Conservation (phyloP, 2,888 invertebrate genomes). For the Meteorus colon region DNA sequence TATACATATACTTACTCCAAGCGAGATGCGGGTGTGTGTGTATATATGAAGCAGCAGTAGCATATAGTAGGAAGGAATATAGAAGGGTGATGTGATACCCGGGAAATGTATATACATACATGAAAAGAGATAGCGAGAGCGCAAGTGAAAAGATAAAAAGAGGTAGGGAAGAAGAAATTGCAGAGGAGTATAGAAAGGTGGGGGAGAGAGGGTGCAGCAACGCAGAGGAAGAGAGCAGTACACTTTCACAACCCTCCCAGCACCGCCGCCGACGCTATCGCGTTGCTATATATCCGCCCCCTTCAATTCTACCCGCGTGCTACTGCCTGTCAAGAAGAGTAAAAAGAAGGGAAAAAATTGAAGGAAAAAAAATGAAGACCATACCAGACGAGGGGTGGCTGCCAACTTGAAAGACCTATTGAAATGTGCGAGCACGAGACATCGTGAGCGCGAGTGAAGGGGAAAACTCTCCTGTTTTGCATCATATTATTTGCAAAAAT, state of each 20-base stretch:
- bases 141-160: neutral
- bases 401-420: constrained; percentile 64
- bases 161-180: neutral
- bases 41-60: constrained; percentile 62
- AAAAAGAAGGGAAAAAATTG: constrained; percentile 69
- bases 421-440: constrained; percentile 47
- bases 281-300: neutral
- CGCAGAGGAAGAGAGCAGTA: constrained; percentile 7
- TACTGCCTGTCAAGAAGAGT: constrained; percentile 18
- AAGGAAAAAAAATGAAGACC: constrained; percentile 39
- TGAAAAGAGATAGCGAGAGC: neutral
- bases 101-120: constrained; percentile 26
- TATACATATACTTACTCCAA: constrained; percentile 46
- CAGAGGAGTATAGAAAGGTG: neutral
- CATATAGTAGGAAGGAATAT: neutral
- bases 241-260: constrained; percentile 5
- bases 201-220: neutral
- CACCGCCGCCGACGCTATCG: neutral
- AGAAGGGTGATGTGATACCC: constrained; percentile 12
- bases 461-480: neutral
- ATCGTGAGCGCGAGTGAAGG: neutral
- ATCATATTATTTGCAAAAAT: neutral
- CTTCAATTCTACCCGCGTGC: constrained; percentile 1
- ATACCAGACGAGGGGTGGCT: constrained; percentile 61
- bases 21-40: neutral